Evolutionary conservation across 2,797 vertebrate species (phyloP), one percentile per base, ranked within the genome.

Genomic region (Botia kubotai): DNA sequence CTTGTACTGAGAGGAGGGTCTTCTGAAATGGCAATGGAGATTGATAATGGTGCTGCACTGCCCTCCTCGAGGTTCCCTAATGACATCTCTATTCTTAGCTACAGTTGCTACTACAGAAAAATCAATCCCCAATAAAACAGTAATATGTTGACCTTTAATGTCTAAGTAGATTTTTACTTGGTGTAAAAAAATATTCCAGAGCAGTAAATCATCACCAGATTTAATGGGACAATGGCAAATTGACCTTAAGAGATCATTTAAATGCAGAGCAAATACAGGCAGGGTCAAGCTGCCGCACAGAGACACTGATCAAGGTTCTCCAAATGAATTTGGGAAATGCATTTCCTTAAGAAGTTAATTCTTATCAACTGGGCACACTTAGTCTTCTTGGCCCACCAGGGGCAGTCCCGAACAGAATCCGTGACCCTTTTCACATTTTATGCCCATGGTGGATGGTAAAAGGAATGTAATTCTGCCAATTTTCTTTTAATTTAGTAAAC

Each of bases 141-240:
- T 80, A 84, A 85, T 80, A 80, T 82, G 75, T 79, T 85, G 86
- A 87, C 86, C 83, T 87, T 87, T 87, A 68, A 80, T 79, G 69
- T 73, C 75, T 85, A 85, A 83, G 67, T 83, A 77, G 72, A 82
- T 83, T 86, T 82, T 80, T 39, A 71, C 39, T 67, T 71, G 46
- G 53, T 80, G 77, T 80, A n/a, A 82, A 81, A 80, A 77, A 83
- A 84, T 82, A 74, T 82, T 17, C 50, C 73, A 71, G 68, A 12
- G 48, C 67, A 13, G 69, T 84, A 84, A 79, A 86, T 86, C 85
- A 77, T 75, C 21, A 52, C 82, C 79, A 84, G 77, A 62, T 33
- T 73, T 60, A 77, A 72, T 74, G 55, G 58, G 12, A 52, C 17
- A 13, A 67, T 43, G 74, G 17, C 52, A 63, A 63, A 63, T 29